Percentiles rank a stretch among this genome's conserved stretches.
Evolutionary conservation across 2,113 vertebrate genomes (phyloP).

Genomic region (Pithys albifrons): DNA sequence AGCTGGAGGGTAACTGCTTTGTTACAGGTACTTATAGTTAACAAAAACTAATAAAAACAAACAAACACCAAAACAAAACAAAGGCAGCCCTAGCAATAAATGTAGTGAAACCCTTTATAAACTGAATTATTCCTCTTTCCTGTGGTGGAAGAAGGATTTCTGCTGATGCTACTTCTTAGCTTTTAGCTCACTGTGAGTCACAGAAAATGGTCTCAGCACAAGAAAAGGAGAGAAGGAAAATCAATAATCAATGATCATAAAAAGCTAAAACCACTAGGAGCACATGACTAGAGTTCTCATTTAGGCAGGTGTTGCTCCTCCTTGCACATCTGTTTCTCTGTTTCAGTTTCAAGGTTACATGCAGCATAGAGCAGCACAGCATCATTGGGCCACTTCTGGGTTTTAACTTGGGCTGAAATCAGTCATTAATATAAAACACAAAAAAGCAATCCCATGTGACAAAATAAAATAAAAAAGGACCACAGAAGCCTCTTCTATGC

Average conservation of each 20-base stretch:
- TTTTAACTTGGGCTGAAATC: slow-evolving; percentile 15
- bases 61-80: neutral
- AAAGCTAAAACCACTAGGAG: slow-evolving; percentile 57
- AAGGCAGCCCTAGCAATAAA: neutral
- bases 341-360: neutral
- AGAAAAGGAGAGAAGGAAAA: slow-evolving; percentile 20
- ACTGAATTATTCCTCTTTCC: neutral
- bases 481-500: neutral
- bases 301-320: slow-evolving; percentile 33
- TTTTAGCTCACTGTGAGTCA: neutral
- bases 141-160: neutral
- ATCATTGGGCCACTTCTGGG: neutral
- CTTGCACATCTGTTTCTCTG: slow-evolving; percentile 61
- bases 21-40: neutral
- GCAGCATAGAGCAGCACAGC: accelerated
- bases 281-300: slow-evolving; percentile 36
- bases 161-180: neutral
- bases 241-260: slow-evolving; percentile 47
- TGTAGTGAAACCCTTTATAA: neutral
- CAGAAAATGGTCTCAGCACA: neutral
- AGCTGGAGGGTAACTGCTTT: neutral
- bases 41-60: neutral
- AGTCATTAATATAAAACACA: slow-evolving; percentile 35
- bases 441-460: neutral
- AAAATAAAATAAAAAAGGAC: neutral